Percentiles rank a stretch among this genome's conserved stretches.
These are phyloP conservation scores for Pampus argenteus DNA, from an alignment of 2,797 vertebrate genomes.

Conservation along the genomic window DNA sequence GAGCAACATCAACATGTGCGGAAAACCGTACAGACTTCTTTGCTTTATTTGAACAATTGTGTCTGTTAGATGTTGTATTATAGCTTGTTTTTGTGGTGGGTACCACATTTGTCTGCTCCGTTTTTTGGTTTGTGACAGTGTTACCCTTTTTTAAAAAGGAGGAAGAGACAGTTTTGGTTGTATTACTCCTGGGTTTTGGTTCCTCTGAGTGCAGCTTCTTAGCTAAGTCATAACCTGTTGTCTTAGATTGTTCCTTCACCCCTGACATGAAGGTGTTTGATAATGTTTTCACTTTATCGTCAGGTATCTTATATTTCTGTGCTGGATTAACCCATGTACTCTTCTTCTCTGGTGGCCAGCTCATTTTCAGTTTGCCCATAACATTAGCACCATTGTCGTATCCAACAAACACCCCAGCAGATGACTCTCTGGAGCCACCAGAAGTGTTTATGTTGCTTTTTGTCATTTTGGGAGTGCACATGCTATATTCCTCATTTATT, in stretches of 20 bases:
- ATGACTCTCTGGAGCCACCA: constrained; percentile 25
- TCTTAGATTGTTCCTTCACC: constrained; percentile 28
- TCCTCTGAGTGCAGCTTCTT: constrained; percentile 31
- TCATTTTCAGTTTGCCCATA: constrained; percentile 74
- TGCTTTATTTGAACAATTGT: constrained; percentile 47
- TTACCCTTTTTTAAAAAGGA: constrained; percentile 8
- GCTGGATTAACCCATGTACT: neutral
- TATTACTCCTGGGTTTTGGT: constrained; percentile 30
- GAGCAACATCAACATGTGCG: constrained; percentile 44
- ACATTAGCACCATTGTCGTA: constrained; percentile 41
- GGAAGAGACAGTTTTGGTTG: constrained; percentile 32
- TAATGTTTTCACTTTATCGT: constrained; percentile 8
- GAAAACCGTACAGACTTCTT: constrained; percentile 80
- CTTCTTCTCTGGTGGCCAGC: constrained; percentile 83
- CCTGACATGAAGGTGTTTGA: constrained; percentile 13
- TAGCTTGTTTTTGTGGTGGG: constrained; percentile 23
- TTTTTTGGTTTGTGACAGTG: constrained; percentile 28
- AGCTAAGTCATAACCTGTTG: constrained; percentile 23
- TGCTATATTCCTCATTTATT: constrained; percentile 61
- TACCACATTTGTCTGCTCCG: constrained; percentile 23
- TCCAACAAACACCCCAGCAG: constrained; percentile 15
- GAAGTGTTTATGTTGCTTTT: constrained; percentile 39
- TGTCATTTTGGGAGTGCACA: constrained; percentile 25
- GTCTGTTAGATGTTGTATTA: constrained; percentile 17
- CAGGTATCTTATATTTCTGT: constrained; percentile 47